Conservation (phyloP, 2,888 invertebrate species). For the Macaria notata region DNA sequence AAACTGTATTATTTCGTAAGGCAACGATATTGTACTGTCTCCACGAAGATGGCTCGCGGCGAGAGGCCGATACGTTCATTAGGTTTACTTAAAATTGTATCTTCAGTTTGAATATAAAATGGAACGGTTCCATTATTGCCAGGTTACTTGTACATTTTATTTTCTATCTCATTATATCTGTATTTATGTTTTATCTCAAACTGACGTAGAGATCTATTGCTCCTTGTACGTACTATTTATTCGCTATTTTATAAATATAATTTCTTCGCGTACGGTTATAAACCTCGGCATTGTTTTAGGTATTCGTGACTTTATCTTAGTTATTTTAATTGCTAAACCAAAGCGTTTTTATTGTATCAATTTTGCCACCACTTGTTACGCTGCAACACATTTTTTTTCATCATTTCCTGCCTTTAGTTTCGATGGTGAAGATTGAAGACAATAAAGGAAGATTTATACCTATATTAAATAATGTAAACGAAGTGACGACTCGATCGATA, state of each 20-base stretch:
- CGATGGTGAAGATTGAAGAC: constrained; percentile 76
- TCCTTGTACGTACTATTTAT: constrained; percentile 39
- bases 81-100: constrained; percentile 6
- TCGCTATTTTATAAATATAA: constrained; percentile 43
- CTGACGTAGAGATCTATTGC: constrained; percentile 32
- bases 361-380: constrained; percentile 67
- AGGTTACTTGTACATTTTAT: constrained; percentile 3
- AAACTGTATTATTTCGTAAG: constrained; percentile 68
- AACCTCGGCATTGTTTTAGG: constrained; percentile 55
- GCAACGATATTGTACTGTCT: constrained; percentile 49
- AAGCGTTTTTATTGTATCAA: constrained; percentile 60
- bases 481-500: constrained; percentile 70
- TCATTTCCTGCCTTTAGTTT: constrained; percentile 62
- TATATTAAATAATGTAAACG: constrained; percentile 73
- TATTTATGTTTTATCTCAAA: constrained; percentile 4
- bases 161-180: background rate
- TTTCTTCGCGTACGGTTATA: constrained; percentile 64
- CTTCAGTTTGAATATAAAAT: constrained; percentile 3
- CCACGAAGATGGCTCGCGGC: constrained; percentile 38
- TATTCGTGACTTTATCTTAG: constrained; percentile 36
- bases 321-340: constrained; percentile 68
- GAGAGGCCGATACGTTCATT: constrained; percentile 9
- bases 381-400: constrained; percentile 37
- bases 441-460: constrained; percentile 80
- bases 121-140: constrained; percentile 9